These are phyloP conservation scores for Numenius phaeopus DNA, from an alignment of 2,797 vertebrate species.

Conservation along the genomic window DNA sequence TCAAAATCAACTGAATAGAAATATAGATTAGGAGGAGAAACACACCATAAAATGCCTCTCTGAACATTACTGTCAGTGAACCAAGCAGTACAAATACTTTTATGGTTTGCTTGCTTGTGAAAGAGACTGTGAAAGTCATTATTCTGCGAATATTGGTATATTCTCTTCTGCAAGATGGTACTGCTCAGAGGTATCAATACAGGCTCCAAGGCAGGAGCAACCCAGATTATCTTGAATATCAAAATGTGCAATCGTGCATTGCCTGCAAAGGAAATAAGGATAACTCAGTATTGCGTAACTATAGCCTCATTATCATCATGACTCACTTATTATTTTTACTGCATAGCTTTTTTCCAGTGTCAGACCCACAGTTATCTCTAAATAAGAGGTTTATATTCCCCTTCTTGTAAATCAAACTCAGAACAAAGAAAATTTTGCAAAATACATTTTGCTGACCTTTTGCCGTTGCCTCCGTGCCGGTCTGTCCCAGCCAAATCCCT, in stretches of 20 bases:
- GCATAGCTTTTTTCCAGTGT: not conserved
- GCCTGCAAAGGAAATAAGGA: not conserved
- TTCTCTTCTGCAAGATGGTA: not conserved
- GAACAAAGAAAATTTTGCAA: not conserved
- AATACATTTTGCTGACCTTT: not conserved
- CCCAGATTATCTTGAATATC: not conserved
- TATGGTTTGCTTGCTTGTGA: not conserved
- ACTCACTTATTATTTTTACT: slow-evolving; percentile 32
- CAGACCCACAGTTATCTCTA: not conserved
- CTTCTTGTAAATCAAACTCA: not conserved
- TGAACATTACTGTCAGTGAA: rapidly evolving
- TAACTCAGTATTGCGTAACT: not conserved
- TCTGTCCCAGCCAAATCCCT: not conserved
- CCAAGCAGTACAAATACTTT: not conserved
- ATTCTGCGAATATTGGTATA: not conserved
- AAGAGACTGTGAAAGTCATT: not conserved
- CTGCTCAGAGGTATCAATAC: not conserved
- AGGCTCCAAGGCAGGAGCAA: not conserved
- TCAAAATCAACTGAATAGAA: not conserved
- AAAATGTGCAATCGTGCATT: not conserved
- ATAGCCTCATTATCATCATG: not conserved
- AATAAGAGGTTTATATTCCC: not conserved
- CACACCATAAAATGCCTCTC: not conserved
- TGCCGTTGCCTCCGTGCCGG: not conserved
- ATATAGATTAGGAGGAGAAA: not conserved